Evolutionary conservation across 2,797 vertebrate species (phyloP), one percentile per base, ranked within the genome.

Genomic region (Sphaeramia orbicularis): DNA sequence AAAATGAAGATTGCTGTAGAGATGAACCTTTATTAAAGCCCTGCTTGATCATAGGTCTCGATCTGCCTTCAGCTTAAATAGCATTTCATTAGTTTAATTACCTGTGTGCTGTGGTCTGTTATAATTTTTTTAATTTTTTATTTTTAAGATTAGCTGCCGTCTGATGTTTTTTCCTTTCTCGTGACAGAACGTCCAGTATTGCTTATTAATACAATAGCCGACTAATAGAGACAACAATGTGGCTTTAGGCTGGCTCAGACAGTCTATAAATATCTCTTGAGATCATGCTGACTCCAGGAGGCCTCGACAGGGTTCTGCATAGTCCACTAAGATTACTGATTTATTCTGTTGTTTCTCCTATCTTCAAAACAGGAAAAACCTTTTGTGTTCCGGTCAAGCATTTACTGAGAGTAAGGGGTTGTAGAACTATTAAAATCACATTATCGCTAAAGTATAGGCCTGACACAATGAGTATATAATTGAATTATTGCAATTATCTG

Each of bases 171-270:
- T 72, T 70, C 76, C 44, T 48, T 43, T 44, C 11, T 12, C 42
- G 69, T 24, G 65, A 57, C 32, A 64, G 51, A 47, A 11, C 30
- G 13, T 54, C 67, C 52, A 65, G 43, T 32, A 10, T 49, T 81
- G 52, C 76, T 80, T 86, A 74, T 82, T 85, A 83, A 78, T 76
- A 88, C 82, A 86, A 83, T 80, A 65, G 87, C 74, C 85, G 84
- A 87, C 87, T 90, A 89, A 91, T 90, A 85, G 71, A 73, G 77
- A 74, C 84, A 86, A 91, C 89, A 92, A 90, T 89, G 79, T 78
- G 66, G 72, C 66, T 70, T 82, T 71, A 89, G 86, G 78, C 83
- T 60, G 81, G 74, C 73, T 66, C 80, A n/a, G 48, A 75, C 21
- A 2, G 53, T 51, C 86, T 90, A 91, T 89, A 82, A 88, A 91